phyloP scores from a whole-genome alignment of 2,797 vertebrate species.

The Babyrousa celebensis region DNA sequence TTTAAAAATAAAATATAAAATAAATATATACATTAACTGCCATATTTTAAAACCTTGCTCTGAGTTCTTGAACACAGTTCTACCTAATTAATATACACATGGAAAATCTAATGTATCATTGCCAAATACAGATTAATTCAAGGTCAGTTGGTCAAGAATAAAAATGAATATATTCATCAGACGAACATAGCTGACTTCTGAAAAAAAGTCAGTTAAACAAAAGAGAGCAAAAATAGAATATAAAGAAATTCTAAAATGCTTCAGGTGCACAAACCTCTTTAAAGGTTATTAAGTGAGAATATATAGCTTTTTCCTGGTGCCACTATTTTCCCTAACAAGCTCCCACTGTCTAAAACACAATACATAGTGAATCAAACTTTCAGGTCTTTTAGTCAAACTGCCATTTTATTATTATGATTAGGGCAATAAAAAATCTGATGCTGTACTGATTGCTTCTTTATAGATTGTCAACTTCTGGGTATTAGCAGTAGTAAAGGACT shows the following conservation, averaged over 20 bases:
- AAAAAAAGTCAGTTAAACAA: constrained; percentile 1
- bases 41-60: background rate
- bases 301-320: background rate
- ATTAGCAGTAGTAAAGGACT: background rate
- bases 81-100: background rate
- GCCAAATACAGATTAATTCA: background rate
- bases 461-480: background rate
- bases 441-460: background rate
- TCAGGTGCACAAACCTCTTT: background rate
- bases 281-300: constrained; percentile 9
- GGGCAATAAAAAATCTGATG: background rate
- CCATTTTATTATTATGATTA: constrained; percentile 3
- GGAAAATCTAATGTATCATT: background rate
- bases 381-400: background rate
- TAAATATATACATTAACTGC: background rate
- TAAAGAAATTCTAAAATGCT: background rate
- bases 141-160: background rate
- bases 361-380: constrained; percentile 12
- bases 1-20: background rate
- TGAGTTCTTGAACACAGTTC: background rate
- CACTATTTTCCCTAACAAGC: background rate
- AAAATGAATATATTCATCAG: background rate
- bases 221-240: background rate
- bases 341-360: background rate
- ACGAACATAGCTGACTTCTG: background rate